Conservation (phyloP, 1,140 invertebrate genomes). For the Varroa destructor region DNA sequence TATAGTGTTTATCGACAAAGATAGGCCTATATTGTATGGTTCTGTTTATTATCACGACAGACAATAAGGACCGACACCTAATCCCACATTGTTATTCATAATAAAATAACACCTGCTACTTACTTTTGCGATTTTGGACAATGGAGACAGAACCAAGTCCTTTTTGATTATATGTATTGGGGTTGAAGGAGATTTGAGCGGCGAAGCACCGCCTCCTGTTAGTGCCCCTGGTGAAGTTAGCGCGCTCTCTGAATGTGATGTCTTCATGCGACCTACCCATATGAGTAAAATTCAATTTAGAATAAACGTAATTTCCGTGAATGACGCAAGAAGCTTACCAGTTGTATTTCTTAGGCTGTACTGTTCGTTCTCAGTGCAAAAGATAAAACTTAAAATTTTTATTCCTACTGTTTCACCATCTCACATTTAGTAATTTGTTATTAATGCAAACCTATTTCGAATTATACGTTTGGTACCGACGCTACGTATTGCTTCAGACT, state of each 20-base stretch:
- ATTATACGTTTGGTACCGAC: no score
- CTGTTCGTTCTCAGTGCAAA: not conserved
- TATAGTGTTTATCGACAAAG: no score
- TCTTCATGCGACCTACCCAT: conserved; percentile 45
- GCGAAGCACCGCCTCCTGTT: conserved; percentile 29
- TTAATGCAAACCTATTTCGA: conserved; percentile 28
- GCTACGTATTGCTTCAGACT: no score
- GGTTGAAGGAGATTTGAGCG: conserved; percentile 35
- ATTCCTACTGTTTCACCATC: conserved; percentile 19
- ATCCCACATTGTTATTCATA: no score
- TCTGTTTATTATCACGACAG: no score
- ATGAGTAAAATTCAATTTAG: conserved; percentile 30
- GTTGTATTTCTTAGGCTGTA: not conserved
- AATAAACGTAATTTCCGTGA: not conserved
- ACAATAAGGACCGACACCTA: no score
- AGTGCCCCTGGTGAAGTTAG: conserved; percentile 41
- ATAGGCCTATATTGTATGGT: no score
- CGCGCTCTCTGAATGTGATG: conserved; percentile 63
- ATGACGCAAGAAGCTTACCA: not conserved
- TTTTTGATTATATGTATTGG: conserved; percentile 35
- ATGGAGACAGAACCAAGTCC: conserved; percentile 36
- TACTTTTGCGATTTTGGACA: conserved; percentile 36
- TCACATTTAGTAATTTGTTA: conserved; percentile 27
- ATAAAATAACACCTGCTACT: not conserved
- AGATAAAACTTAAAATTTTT: not conserved